Evolutionary conservation across 2,797 vertebrate genomes (phyloP), one percentile per base, ranked within the genome.

Genomic region (Dendrocincla tyrannina): DNA sequence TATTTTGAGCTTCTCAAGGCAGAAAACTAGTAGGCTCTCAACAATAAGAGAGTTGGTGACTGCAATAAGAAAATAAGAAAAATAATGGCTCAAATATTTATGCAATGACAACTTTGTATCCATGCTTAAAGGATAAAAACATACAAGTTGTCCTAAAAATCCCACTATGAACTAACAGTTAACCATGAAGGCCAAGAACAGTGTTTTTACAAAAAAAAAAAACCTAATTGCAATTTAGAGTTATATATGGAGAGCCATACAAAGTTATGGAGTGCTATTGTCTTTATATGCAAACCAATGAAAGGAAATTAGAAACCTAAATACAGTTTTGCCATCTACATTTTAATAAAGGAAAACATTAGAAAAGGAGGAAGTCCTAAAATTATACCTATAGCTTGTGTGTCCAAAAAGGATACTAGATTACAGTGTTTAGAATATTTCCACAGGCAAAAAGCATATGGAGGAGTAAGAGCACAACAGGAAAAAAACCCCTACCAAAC

Each of bases 381-480:
- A 66, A 62, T 56, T 47, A 23, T 11, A 75, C 3, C 10, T 23
- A 35, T 2, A 68, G 14, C 50, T 37, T 41, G 0, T 7, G 17
- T 7, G 13, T 17, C 2, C 0, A 60, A 55, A 49, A 8, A 52
- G 7, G 20, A 13, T 25, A 30, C 47, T 70, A 32, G 30, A 78
- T 64, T 33, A 47, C 7, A n/a, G 9, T 2, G 5, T 59, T 88
- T 50, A 15, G 70, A 80, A 20, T 62, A 67, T 28, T 80, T 86
- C 72, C 33, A 49, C 5, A 33, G 17, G n/a, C 5, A 85, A 90
- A 79, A 80, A n/a, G 1, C 20, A 73, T 3, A 32, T 0, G 0
- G 13, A 58, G 4, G 13, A 72, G 58, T 15, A 89, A 69, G 7
- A 53, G 5, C 12, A 55, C 1, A 4, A 52, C 0, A 42, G 13